A percentile compares a stretch with the other conserved stretches of the same genome.
Conservation (phyloP, 2,113 vertebrate genomes). For the Camelus dromedarius region DNA sequence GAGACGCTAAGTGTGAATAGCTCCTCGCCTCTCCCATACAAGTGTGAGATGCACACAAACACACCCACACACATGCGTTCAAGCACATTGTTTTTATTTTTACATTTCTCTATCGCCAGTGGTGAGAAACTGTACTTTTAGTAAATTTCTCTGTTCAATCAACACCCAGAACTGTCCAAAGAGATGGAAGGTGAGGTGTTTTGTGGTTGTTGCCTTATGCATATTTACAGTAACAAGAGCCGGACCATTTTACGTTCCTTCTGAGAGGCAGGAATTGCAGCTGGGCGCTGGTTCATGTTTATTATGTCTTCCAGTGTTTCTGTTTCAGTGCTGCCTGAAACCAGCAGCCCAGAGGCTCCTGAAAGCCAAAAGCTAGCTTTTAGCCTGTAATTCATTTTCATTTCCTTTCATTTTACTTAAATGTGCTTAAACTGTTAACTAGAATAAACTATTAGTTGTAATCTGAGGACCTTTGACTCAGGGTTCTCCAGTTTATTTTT, state of each 20-base stretch:
- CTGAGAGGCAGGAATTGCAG: background rate
- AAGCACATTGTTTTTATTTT: background rate
- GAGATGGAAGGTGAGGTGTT: background rate
- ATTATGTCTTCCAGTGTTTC: background rate
- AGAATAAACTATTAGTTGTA: slow-evolving; percentile 20
- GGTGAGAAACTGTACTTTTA: background rate
- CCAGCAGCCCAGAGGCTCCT: background rate
- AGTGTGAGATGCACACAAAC: background rate
- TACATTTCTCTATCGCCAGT: background rate
- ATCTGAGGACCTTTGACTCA: background rate
- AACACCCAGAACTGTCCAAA: background rate
- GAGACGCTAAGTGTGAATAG: background rate
- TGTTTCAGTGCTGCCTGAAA: background rate
- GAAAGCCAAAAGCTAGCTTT: slow-evolving; percentile 38
- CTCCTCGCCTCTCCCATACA: background rate
- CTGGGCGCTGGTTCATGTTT: background rate
- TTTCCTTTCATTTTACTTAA: slow-evolving; percentile 64
- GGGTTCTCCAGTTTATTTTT: slow-evolving; percentile 38
- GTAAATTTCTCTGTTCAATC: background rate
- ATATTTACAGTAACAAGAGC: background rate
- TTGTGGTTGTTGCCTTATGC: background rate
- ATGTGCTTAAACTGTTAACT: slow-evolving; percentile 7
- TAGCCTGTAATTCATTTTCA: slow-evolving; percentile 47
- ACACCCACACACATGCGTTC: background rate
- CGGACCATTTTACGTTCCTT: background rate